Percentiles rank a stretch among this genome's conserved stretches.
Evolutionary conservation across 2,797 vertebrate species (phyloP).

Genomic region (Huso huso): DNA sequence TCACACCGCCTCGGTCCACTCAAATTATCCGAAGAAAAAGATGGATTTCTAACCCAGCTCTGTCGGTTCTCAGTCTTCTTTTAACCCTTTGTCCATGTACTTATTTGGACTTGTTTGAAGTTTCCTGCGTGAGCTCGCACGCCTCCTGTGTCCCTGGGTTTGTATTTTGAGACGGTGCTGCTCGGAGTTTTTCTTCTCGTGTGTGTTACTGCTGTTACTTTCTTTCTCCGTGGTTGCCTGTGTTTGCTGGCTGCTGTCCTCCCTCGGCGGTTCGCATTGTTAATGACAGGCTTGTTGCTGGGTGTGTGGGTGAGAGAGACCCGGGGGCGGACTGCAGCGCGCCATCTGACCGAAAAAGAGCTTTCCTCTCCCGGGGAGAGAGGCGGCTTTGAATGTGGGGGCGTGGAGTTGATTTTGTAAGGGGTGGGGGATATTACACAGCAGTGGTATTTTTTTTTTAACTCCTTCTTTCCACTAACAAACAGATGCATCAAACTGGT

Average conservation of each 20-base stretch:
- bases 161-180: background rate
- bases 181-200: background rate
- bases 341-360: conserved; percentile 79
- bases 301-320: conserved; percentile 74
- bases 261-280: conserved; percentile 65
- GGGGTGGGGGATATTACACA: conserved; percentile 41
- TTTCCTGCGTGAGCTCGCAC: no score
- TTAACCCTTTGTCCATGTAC: no score
- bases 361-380: conserved; percentile 68
- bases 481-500: background rate
- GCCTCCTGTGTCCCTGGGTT: background rate
- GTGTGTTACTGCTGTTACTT: conserved; percentile 11
- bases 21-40: no score
- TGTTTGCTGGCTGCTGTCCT: conserved; percentile 60
- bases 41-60: no score
- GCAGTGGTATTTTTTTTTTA: conserved; percentile 4
- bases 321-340: conserved; percentile 74
- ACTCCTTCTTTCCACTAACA: conserved; percentile 5
- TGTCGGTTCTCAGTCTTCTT: no score
- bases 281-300: conserved; percentile 67
- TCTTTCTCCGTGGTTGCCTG: conserved; percentile 8
- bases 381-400: conserved; percentile 61
- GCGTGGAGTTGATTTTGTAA: conserved; percentile 29
- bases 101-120: no score
- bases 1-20: background rate